Percentiles rank a stretch among this genome's conserved stretches.
Evolutionary conservation across 2,113 vertebrate species (phyloP).

Genomic region (Cisticola juncidis): DNA sequence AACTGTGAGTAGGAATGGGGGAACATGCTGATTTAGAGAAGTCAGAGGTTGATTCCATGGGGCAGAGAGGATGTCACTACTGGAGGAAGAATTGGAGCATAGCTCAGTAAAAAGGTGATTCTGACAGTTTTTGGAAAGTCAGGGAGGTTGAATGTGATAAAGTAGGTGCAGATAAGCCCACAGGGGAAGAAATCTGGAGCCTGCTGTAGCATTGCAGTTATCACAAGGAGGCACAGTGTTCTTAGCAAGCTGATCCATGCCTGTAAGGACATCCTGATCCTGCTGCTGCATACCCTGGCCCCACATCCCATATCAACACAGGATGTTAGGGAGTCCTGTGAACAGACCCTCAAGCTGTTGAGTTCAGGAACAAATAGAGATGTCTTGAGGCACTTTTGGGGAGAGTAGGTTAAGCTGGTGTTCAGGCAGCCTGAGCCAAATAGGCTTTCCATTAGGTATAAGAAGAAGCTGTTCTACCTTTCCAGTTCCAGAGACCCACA

Average conservation of each 20-base stretch:
- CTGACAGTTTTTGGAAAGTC: neutral
- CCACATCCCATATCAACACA: neutral
- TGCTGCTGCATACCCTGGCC: neutral
- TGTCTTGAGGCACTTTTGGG: neutral
- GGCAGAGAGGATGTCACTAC: neutral
- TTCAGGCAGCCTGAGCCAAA: neutral
- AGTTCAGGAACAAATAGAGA: neutral
- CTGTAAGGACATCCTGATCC: neutral
- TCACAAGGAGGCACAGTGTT: accelerated
- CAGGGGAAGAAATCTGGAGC: neutral
- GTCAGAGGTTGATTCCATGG: neutral
- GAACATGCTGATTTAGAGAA: neutral
- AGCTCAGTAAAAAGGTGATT: neutral
- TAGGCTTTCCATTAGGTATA: neutral
- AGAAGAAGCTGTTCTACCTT: neutral
- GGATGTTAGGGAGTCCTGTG: neutral
- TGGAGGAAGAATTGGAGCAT: neutral
- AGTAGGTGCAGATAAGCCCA: neutral
- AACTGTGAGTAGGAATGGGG: neutral
- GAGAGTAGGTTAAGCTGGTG: neutral
- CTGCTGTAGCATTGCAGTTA: neutral
- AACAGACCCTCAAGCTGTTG: neutral
- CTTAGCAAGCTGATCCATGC: neutral
- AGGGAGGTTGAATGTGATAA: neutral
- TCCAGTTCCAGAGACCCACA: neutral